Evolutionary conservation across 23 tunicate species (phyloP).

Genomic region (Ciona savignyi): DNA sequence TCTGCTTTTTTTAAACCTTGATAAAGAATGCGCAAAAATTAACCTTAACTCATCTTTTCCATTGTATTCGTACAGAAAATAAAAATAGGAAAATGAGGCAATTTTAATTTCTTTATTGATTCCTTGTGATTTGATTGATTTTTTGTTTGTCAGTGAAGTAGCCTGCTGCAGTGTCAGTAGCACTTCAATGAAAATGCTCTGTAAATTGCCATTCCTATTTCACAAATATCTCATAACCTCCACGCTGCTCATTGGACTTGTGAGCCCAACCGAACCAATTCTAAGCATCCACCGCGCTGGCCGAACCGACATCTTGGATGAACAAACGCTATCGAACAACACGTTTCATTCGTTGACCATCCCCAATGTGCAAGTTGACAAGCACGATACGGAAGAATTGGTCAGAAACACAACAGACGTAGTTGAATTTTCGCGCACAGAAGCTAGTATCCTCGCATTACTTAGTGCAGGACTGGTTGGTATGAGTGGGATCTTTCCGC

Average conservation of each 20-base stretch:
- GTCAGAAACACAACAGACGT: not conserved
- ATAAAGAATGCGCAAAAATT: too few species aligned
- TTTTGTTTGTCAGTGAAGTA: too few species aligned
- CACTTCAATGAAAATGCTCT: conserved; percentile 14
- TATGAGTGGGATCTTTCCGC: conserved; percentile 70
- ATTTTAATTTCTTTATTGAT: too few species aligned
- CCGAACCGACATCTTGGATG: not conserved
- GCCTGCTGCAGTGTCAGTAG: conserved; percentile 78
- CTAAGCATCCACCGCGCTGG: conserved; percentile 39
- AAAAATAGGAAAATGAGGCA: too few species aligned
- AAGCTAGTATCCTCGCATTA: conserved; percentile 38
- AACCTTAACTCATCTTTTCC: too few species aligned
- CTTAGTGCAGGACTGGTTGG: conserved; percentile 66
- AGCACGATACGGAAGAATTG: not conserved
- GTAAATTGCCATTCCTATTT: too few species aligned
- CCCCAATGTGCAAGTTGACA: not conserved
- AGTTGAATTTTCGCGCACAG: conserved; percentile 13
- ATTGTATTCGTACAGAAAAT: too few species aligned
- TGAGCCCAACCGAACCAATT: conserved; percentile 17
- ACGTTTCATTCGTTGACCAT: not conserved
- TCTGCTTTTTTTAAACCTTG: too few species aligned
- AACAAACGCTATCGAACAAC: not conserved
- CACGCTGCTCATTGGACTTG: conserved; percentile 11
- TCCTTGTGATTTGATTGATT: too few species aligned
- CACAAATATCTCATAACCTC: not conserved